A percentile compares a stretch with the other conserved stretches of the same genome.
Conservation (phyloP, 2,797 vertebrate species). For the Coracias cyanogaster region DNA sequence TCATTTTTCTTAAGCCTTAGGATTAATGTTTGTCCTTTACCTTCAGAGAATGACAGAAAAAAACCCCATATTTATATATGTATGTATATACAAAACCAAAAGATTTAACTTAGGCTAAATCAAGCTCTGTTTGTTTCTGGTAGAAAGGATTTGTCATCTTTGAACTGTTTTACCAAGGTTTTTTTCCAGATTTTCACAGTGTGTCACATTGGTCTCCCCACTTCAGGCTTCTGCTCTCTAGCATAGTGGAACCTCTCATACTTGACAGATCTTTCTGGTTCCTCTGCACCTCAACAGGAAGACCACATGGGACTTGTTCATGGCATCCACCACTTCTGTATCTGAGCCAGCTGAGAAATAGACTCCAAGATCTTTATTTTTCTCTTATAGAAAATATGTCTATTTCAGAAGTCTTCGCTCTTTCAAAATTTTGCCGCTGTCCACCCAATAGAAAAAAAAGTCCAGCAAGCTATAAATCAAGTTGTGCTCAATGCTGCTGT, state of each 20-base stretch:
- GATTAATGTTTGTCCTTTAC: neutral
- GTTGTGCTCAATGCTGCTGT: neutral
- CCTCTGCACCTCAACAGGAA: neutral
- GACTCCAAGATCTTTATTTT: neutral
- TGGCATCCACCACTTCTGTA: neutral
- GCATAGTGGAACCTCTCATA: neutral
- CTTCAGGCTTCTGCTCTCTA: neutral
- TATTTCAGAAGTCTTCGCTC: neutral
- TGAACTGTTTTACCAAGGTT: neutral
- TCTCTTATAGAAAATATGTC: neutral
- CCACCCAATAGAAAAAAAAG: neutral
- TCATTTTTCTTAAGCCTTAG: neutral
- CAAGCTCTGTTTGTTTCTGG: neutral
- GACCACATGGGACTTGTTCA: neutral
- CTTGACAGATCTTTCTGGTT: neutral
- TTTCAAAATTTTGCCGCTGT: neutral
- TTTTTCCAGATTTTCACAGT: neutral
- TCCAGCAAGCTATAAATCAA: neutral
- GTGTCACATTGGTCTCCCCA: neutral
- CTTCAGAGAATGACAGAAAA: neutral
- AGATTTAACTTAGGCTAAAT: neutral
- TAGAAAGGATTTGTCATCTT: neutral
- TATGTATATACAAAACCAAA: accelerated
- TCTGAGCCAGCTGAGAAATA: neutral
- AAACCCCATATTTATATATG: neutral